Conservation (phyloP, 2,113 vertebrate genomes). For the Festucalex cinctus region DNA sequence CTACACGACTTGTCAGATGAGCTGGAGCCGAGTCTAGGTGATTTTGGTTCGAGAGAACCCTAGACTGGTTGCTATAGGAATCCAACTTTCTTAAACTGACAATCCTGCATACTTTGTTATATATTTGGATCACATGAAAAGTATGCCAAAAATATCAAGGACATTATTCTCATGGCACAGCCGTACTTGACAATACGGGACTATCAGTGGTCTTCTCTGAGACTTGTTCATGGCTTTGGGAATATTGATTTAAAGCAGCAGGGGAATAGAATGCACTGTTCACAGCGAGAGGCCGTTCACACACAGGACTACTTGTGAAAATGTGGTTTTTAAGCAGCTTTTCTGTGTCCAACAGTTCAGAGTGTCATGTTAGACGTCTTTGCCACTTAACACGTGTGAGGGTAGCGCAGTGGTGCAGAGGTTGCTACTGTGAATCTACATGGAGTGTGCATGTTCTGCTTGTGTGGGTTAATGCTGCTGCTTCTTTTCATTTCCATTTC, state of each 20-base stretch:
- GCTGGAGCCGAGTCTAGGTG: no score
- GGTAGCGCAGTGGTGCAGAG: neutral
- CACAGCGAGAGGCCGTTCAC: neutral
- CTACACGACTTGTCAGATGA: no score
- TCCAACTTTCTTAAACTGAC: no score
- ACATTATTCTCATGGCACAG: neutral
- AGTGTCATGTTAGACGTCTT: neutral
- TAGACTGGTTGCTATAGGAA: no score
- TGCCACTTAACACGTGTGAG: neutral
- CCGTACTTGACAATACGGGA: neutral
- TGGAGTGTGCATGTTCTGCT: neutral
- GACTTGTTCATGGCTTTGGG: neutral
- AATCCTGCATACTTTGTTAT: no score
- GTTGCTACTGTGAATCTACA: neutral
- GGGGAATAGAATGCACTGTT: no score
- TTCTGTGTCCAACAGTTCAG: neutral
- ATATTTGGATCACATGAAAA: neutral
- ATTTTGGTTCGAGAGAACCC: no score
- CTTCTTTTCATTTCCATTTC: neutral
- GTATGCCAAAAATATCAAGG: neutral
- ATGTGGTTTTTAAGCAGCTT: neutral
- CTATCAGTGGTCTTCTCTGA: neutral
- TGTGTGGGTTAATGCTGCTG: neutral
- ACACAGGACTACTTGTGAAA: neutral
- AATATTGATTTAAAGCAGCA: conserved; percentile 1